These are phyloP conservation scores for Bhutanitis thaidina DNA, from an alignment of 2,888 invertebrate species.

Conservation along the genomic window DNA sequence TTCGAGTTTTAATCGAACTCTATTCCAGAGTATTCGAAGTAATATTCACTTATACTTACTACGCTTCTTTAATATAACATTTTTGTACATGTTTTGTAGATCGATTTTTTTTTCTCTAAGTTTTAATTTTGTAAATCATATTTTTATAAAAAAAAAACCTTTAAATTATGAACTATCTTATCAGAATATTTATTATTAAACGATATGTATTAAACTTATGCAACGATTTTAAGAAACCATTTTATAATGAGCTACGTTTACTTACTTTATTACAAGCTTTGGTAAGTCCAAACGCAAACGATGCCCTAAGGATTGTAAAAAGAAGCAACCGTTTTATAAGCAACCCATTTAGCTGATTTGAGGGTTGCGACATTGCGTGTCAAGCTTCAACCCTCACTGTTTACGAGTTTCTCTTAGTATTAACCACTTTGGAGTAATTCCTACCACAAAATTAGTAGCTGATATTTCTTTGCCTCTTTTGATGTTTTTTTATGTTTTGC, in stretches of 20 bases:
- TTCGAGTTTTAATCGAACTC: too few relatives aligned
- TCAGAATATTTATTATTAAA: too few relatives aligned
- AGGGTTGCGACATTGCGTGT: conserved; percentile 48
- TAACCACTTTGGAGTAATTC: conserved; percentile 12
- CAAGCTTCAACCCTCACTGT: conserved; percentile 29
- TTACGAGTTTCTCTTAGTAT: not conserved
- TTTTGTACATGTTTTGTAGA: too few relatives aligned
- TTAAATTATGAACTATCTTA: too few relatives aligned
- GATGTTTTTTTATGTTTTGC: too few relatives aligned
- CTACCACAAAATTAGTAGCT: not conserved
- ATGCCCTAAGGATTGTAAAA: conserved; percentile 20
- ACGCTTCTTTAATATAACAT: too few relatives aligned
- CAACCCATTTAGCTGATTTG: conserved; percentile 59
- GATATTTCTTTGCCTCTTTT: not conserved
- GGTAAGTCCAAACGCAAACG: conserved; percentile 27
- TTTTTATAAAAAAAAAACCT: too few relatives aligned
- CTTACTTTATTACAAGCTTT: conserved; percentile 4
- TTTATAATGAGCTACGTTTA: not conserved
- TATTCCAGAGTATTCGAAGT: too few relatives aligned
- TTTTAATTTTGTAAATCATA: too few relatives aligned
- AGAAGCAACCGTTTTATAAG: conserved; percentile 30
- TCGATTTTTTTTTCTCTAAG: too few relatives aligned
- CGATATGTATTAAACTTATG: too few relatives aligned
- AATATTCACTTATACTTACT: too few relatives aligned
- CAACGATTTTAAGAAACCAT: not conserved